phyloP scores from a whole-genome alignment of 2,113 vertebrate genomes.

The Baryphthengus martii region DNA sequence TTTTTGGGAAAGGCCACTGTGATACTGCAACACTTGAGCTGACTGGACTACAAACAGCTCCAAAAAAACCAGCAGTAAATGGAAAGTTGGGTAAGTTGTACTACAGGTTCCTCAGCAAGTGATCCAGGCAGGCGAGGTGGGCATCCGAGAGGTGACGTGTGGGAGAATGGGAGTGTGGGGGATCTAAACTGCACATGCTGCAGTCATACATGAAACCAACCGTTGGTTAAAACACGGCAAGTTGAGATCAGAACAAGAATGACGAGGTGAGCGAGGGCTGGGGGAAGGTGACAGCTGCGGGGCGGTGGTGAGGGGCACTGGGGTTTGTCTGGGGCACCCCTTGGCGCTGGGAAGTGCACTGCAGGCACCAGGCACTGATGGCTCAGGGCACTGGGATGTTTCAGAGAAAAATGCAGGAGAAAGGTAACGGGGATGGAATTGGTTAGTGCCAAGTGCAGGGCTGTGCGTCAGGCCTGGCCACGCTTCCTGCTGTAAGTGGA shows the following conservation, averaged over 20 bases:
- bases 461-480: not conserved
- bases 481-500: not conserved
- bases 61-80: not conserved
- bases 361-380: not conserved
- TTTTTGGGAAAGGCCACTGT: not conserved
- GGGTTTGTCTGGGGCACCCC: not conserved
- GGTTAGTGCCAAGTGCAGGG: not conserved
- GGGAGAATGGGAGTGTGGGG: not conserved
- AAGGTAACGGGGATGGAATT: not conserved
- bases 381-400: rapidly evolving
- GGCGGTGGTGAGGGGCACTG: too few relatives aligned
- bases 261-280: not conserved
- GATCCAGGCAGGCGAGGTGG: not conserved
- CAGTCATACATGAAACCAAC: not conserved
- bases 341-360: not conserved
- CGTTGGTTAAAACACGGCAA: not conserved
- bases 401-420: not conserved
- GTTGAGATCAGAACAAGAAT: not conserved
- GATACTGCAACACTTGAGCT: not conserved
- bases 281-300: rapidly evolving
- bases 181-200: rapidly evolving
- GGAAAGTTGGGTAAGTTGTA: not conserved
- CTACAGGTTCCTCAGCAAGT: rapidly evolving
- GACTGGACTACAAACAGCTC: not conserved
- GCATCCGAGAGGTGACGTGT: too few relatives aligned